A percentile compares a stretch with the other conserved stretches of the same genome.
Conservation (phyloP, 2,113 vertebrate species). For the Crypturellus undulatus region DNA sequence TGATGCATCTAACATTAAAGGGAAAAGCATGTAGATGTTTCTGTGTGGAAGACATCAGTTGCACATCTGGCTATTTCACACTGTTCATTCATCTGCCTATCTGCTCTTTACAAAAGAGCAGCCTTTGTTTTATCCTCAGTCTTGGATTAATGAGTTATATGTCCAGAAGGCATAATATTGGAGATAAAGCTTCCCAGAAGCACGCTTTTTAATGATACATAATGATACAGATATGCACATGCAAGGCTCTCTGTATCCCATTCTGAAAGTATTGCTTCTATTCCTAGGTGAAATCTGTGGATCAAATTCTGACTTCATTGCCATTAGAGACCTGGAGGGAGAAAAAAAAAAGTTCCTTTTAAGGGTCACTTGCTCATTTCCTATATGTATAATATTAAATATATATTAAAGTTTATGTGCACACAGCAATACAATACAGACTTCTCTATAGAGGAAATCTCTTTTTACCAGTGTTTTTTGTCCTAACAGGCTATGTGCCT, state of each 20-base stretch:
- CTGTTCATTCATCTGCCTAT: not conserved
- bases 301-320: not conserved
- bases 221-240: not conserved
- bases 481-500: not conserved
- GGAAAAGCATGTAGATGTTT: not conserved
- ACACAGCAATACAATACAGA: not conserved
- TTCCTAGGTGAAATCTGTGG: not conserved
- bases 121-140: not conserved
- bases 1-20: not conserved
- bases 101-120: not conserved
- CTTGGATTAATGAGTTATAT: not conserved
- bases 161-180: not conserved
- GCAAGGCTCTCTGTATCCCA: not conserved
- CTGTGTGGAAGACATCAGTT: not conserved
- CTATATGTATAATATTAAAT: not conserved
- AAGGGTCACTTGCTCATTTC: slow-evolving; percentile 12
- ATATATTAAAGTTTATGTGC: not conserved
- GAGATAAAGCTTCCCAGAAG: not conserved
- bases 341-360: not conserved
- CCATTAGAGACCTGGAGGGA: not conserved
- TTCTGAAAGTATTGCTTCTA: not conserved
- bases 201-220: not conserved
- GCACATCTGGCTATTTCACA: not conserved
- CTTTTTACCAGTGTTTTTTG: not conserved
- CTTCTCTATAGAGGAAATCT: not conserved